A percentile compares a stretch with the other conserved stretches of the same genome.
Conservation (phyloP, 2,888 invertebrate genomes). For the Apamea crenata region DNA sequence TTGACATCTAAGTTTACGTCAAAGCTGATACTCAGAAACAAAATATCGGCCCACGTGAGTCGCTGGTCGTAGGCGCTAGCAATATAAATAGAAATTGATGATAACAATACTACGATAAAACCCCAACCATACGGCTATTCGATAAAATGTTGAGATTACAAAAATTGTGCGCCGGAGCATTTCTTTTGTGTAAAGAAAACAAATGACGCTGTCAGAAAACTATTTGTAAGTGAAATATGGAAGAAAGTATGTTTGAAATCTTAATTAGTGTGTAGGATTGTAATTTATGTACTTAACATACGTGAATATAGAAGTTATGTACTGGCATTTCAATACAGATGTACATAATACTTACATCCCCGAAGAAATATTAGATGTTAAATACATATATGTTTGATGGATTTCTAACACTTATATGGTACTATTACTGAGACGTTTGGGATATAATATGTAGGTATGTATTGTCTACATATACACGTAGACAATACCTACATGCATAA, state of each 20-base stretch:
- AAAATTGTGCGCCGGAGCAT: slow-evolving; percentile 51
- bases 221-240: slow-evolving; percentile 55
- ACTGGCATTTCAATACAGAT: background rate
- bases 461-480: background rate
- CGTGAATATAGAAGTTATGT: background rate
- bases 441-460: too few species aligned
- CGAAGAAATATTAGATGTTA: background rate
- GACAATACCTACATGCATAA: too few species aligned
- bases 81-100: slow-evolving; percentile 66
- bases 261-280: slow-evolving; percentile 39
- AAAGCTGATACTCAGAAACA: slow-evolving; percentile 30
- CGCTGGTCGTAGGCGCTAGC: slow-evolving; percentile 51
- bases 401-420: background rate
- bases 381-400: background rate
- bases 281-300: slow-evolving; percentile 28
- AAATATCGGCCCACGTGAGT: slow-evolving; percentile 52
- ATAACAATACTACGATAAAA: slow-evolving; percentile 64
- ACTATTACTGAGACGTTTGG: too few species aligned
- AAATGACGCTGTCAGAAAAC: slow-evolving; percentile 46
- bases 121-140: slow-evolving; percentile 44
- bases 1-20: slow-evolving; percentile 5
- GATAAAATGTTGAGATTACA: slow-evolving; percentile 66
- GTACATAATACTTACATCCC: background rate
- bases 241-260: slow-evolving; percentile 56
- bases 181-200: slow-evolving; percentile 57